Evolutionary conservation across 2,888 invertebrate species (phyloP).

Genomic region (Ophonus ardosiacus): DNA sequence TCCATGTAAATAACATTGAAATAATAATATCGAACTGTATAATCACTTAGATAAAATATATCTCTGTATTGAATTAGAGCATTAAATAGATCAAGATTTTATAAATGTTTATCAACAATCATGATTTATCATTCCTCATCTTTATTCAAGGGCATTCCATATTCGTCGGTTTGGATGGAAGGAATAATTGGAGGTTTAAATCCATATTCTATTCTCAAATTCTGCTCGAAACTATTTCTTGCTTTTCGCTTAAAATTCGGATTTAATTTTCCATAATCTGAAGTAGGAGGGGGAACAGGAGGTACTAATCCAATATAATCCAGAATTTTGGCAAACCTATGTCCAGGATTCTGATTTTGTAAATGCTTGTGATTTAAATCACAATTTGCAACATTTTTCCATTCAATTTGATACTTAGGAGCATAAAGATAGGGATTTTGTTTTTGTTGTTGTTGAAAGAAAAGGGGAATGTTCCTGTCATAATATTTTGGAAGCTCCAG

Average conservation of each 20-base stretch:
- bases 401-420: slow-evolving; percentile 62
- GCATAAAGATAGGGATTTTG: slow-evolving; percentile 65
- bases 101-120: too few relatives aligned
- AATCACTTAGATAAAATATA: too few relatives aligned
- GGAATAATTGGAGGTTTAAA: slow-evolving; percentile 90
- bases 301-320: slow-evolving; percentile 79
- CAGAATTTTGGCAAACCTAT: slow-evolving; percentile 55
- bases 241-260: slow-evolving; percentile 68
- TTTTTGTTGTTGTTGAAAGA: slow-evolving; percentile 53
- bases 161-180: slow-evolving; percentile 87
- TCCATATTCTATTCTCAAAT: slow-evolving; percentile 87
- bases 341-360: slow-evolving; percentile 42
- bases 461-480: slow-evolving; percentile 47
- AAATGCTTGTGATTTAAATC: slow-evolving; percentile 45
- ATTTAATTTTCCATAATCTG: slow-evolving; percentile 34
- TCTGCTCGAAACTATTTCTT: slow-evolving; percentile 79
- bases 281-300: slow-evolving; percentile 71
- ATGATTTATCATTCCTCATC: slow-evolving; percentile 57
- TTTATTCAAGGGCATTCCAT: slow-evolving; percentile 81
- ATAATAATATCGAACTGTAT: too few relatives aligned
- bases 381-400: slow-evolving; percentile 55
- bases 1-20: too few relatives aligned
- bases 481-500: slow-evolving; percentile 65
- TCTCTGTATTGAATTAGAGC: too few relatives aligned
- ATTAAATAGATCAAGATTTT: too few relatives aligned